These are phyloP conservation scores for Chironomus tepperi DNA, from an alignment of 1,140 invertebrate genomes.

Conservation along the genomic window DNA sequence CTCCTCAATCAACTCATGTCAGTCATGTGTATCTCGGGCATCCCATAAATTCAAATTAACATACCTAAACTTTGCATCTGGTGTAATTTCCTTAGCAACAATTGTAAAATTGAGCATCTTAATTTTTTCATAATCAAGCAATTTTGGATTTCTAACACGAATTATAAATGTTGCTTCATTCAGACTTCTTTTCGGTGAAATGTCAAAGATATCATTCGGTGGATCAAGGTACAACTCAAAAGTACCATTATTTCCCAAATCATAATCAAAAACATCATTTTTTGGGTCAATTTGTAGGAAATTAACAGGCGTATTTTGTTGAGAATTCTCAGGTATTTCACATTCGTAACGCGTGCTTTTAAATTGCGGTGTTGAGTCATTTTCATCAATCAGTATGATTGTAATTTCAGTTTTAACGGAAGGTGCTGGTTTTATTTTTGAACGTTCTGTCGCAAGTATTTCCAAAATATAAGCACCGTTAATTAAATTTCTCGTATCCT, in stretches of 20 bases:
- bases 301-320: constrained; percentile 78
- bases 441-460: constrained; percentile 57
- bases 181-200: constrained; percentile 77
- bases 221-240: constrained; percentile 75
- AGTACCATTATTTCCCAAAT: constrained; percentile 89
- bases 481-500: constrained; percentile 62
- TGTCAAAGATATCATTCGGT: constrained; percentile 76
- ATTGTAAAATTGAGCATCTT: constrained; percentile 75
- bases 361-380: constrained; percentile 87
- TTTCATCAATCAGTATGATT: constrained; percentile 87
- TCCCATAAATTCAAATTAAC: too few relatives aligned
- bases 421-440: constrained; percentile 52
- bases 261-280: constrained; percentile 85
- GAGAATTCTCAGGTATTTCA: constrained; percentile 87
- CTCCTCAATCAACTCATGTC: too few relatives aligned
- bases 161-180: constrained; percentile 90
- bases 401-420: constrained; percentile 81
- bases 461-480: constrained; percentile 82
- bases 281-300: constrained; percentile 64
- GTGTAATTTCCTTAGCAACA: constrained; percentile 72
- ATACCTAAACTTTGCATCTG: constrained; percentile 38
- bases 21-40: too few relatives aligned
- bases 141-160: constrained; percentile 72
- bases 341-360: constrained; percentile 67
- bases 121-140: constrained; percentile 78